Conservation (phyloP, 2,797 vertebrate species). For the Sebastolobus alascanus region DNA sequence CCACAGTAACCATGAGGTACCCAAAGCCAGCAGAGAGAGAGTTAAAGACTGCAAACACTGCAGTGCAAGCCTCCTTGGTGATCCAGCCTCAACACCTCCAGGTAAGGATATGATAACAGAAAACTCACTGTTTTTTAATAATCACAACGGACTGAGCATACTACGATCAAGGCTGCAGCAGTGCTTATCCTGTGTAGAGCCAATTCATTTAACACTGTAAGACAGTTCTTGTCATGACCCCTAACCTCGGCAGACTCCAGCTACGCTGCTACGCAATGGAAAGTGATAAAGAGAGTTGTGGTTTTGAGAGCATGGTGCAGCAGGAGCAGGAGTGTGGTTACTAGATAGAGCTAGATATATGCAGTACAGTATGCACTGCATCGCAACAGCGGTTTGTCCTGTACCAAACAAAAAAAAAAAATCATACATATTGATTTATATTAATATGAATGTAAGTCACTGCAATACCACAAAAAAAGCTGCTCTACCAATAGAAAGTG, state of each 20-base stretch:
- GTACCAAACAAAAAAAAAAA: constrained; percentile 8
- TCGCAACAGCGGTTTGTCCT: constrained; percentile 65
- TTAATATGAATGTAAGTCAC: not conserved
- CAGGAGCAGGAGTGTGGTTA: constrained; percentile 83
- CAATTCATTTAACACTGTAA: constrained; percentile 9
- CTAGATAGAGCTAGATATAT: constrained; percentile 69
- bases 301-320: constrained; percentile 80
- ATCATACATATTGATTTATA: constrained; percentile 20
- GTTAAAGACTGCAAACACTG: constrained; percentile 64
- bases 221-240: constrained; percentile 59
- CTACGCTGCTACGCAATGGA: constrained; percentile 72
- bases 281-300: constrained; percentile 81
- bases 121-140: not conserved
- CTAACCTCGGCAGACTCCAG: constrained; percentile 59
- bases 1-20: constrained; percentile 47
- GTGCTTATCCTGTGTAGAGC: constrained; percentile 1
- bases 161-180: not conserved
- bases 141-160: not conserved
- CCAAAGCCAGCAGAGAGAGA: constrained; percentile 41
- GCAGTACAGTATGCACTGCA: constrained; percentile 79
- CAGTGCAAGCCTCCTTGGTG: constrained; percentile 39
- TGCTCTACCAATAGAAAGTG: not conserved
- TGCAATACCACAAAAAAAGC: not conserved
- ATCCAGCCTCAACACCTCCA: constrained; percentile 53
- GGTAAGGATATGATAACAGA: constrained; percentile 60